These are phyloP conservation scores for Orchesella cincta DNA, from an alignment of 1,140 invertebrate genomes.

Conservation along the genomic window DNA sequence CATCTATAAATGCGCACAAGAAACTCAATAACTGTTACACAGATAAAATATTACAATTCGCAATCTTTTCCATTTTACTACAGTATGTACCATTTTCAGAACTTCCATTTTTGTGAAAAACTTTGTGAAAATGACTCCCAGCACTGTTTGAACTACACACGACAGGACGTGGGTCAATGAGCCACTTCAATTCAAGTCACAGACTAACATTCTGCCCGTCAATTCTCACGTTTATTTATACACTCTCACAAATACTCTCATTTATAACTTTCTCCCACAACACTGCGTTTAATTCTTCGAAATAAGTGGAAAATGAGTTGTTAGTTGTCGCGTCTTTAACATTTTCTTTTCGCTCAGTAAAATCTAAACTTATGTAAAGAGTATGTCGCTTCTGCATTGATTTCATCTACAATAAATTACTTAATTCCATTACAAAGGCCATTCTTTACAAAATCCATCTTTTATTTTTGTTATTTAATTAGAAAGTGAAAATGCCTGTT, in stretches of 20 bases:
- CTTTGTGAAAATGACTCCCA: not conserved
- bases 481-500: not conserved
- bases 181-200: not conserved
- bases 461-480: too few species aligned
- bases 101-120: not conserved
- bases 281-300: too few species aligned
- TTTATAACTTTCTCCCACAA: too few species aligned
- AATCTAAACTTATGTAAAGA: too few species aligned
- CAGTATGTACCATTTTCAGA: not conserved
- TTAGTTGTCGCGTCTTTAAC: too few species aligned
- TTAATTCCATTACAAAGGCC: too few species aligned
- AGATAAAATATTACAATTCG: not conserved
- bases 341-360: too few species aligned
- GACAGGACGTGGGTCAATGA: not conserved
- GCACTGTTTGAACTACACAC: not conserved
- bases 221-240: conserved; percentile 3
- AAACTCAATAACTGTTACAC: not conserved
- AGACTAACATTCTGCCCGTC: conserved; percentile 5
- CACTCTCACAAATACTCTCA: not conserved
- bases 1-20: not conserved
- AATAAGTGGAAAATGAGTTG: too few species aligned
- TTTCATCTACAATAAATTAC: too few species aligned
- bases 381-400: too few species aligned
- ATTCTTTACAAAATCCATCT: too few species aligned
- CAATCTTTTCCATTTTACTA: too few species aligned